Percentiles rank a stretch among this genome's conserved stretches.
These are phyloP conservation scores for Hydropotes inermis DNA, from an alignment of 2,113 vertebrate genomes.

Conservation along the genomic window DNA sequence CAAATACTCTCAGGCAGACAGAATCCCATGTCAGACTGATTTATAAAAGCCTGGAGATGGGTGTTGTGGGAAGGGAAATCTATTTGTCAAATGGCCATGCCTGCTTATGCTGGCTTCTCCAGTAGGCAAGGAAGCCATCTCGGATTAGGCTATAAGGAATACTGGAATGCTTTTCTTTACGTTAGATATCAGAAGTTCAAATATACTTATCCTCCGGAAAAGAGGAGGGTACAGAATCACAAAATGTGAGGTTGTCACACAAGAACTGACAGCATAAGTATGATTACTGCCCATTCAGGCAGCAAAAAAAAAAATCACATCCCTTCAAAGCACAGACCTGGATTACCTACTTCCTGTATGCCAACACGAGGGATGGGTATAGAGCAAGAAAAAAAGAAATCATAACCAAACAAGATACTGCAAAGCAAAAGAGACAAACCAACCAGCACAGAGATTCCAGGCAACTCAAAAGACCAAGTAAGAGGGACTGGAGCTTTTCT, in stretches of 20 bases:
- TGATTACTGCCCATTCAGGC: neutral
- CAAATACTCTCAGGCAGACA: neutral
- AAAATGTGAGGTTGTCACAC: neutral
- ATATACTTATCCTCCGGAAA: constrained; percentile 1
- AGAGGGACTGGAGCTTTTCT: neutral
- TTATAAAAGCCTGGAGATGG: constrained; percentile 48
- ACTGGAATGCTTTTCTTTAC: neutral
- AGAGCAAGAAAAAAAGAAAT: neutral
- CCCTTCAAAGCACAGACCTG: neutral
- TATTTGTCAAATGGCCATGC: constrained; percentile 4
- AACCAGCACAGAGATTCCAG: neutral
- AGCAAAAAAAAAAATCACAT: neutral
- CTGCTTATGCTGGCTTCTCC: neutral
- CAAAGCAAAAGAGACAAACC: neutral
- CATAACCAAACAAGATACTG: neutral
- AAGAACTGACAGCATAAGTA: neutral
- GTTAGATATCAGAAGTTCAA: neutral
- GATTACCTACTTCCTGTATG: neutral
- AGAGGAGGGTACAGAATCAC: neutral
- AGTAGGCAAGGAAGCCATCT: neutral
- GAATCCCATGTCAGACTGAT: neutral
- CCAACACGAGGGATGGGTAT: neutral
- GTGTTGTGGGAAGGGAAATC: neutral
- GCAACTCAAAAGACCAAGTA: neutral
- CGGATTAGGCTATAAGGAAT: neutral